Base-by-base conservation (phyloP, 2,888 invertebrate species). In the Cordylochernes scorpioides region DNA sequence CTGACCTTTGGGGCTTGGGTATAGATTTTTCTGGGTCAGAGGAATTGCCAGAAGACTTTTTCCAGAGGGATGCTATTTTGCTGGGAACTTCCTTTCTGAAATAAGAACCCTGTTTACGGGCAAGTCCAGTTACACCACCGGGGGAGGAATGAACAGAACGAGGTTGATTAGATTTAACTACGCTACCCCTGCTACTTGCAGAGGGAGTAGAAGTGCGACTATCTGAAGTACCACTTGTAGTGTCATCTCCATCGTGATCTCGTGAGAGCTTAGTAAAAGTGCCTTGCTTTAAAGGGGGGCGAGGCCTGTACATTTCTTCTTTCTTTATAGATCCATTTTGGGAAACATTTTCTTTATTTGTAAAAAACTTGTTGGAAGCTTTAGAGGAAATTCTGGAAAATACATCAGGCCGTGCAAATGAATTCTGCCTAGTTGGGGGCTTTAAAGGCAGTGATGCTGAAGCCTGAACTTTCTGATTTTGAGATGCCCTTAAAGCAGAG, bases 251-350 rank as follows among this genome's bases (percentile, higher is more conserved):
- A n/a, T n/a, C n/a, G n/a, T n/a, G n/a, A n/a, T n/a, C n/a, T n/a
- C n/a, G n/a, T n/a, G n/a, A n/a, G n/a, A n/a, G n/a, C 53, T 82
- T 84, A 0, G 78, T 75, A 49, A 86, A 86, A 0, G 86, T 86
- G 9, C 78, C 78, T 52, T 86, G 82, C 16, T 84, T 62, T 40
- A 73, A 72, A 18, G 73, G 50, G 1, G 63, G 61, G 29, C 60
- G 48, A 1, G 62, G 58, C 40, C 56, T 58, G n/a, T n/a, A n/a
- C n/a, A n/a, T n/a, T n/a, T n/a, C n/a, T n/a, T n/a, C n/a, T n/a
- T n/a, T n/a, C n/a, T n/a, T n/a, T n/a, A n/a, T n/a, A n/a, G n/a
- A n/a, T 6, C 22, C 22, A 22, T 22, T 22, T 6, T 22, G 22
- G 14, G 22, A 14, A 3, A 22, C 14, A 6, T 22, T 22, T 14